Percentiles rank a stretch among this genome's conserved stretches.
Conservation (phyloP, 2,113 vertebrate species). For the Scomber japonicus region DNA sequence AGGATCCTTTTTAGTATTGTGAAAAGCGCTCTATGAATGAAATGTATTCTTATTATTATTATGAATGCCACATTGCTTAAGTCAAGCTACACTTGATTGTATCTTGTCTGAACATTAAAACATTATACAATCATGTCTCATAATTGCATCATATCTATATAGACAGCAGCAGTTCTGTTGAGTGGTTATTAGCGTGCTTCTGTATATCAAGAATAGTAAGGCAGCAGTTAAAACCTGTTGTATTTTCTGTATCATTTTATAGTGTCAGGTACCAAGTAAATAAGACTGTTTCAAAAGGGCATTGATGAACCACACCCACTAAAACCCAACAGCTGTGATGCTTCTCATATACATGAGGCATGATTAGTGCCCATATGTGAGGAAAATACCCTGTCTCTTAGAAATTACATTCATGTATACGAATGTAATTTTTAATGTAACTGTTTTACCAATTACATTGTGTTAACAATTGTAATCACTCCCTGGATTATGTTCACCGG, state of each 20-base stretch:
- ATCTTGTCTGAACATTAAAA: slow-evolving; percentile 1
- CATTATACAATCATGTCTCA: background rate
- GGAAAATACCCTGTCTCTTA: too few relatives aligned
- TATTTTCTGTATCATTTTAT: background rate
- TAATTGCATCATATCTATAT: background rate
- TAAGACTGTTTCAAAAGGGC: background rate
- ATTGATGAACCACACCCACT: background rate
- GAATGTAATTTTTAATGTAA: too few relatives aligned
- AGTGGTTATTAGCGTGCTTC: background rate
- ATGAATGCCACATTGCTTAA: background rate
- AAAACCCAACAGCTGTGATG: background rate
- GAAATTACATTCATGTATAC: too few relatives aligned
- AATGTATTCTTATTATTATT: too few relatives aligned
- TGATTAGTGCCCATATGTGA: background rate
- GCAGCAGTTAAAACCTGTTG: background rate
- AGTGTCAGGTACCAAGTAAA: too few relatives aligned
- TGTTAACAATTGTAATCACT: too few relatives aligned
- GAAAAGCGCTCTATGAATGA: too few relatives aligned
- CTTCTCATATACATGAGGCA: background rate
- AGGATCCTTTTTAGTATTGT: too few relatives aligned
- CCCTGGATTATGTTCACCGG: too few relatives aligned
- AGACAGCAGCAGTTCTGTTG: background rate
- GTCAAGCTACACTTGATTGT: background rate
- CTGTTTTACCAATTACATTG: too few relatives aligned
- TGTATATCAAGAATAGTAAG: background rate